Evolutionary conservation across 2,888 invertebrate species (phyloP), one percentile per base, ranked within the genome.

Genomic region (Sinelater perroti): DNA sequence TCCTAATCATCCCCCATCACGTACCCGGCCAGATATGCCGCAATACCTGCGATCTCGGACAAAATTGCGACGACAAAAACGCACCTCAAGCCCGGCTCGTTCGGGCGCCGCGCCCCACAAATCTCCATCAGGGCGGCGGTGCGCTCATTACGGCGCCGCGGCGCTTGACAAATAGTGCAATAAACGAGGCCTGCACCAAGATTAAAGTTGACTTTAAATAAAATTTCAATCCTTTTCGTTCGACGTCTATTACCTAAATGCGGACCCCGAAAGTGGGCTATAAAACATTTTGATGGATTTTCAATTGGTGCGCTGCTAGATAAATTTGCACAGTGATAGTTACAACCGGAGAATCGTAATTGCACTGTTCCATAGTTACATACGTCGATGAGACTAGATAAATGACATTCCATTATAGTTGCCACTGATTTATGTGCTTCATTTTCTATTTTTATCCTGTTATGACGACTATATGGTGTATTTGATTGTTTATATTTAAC

Each of bases 131-230:
- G 53, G 59, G 44, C 60, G 56, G 53, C 62, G 50, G 60, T 64
- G 58, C 57, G 62, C 63, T 64, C 62, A 64, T 66, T 64, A 63
- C 59, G 56, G 46, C 58, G 53, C 60, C 63, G 61, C 59, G 59
- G 55, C 60, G 56, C 63, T 58, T 66, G 64, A 66, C 66, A 66
- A 66, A 66, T 66, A 60, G 63, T 57, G 63, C 62, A 66, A 66
- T 66, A 66, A 66, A 64, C 58, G 64, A 45, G 52, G 53, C 49
- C 56, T 61, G 58, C 35, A 61, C 57, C 46, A 17, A 51, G 54
- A 60, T 61, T 61, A 61, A 59, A 61, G 10, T 54, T 40, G 46
- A 51, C 42, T 63, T 61, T 53, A 59, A 58, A 61, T 54, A 61
- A 54, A 56, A 59, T 56, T 59, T 61, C 51, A 50, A 54, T 54